A percentile compares a stretch with the other conserved stretches of the same genome.
phyloP scores from a whole-genome alignment of 2,113 vertebrate species.

The Chauna torquata region DNA sequence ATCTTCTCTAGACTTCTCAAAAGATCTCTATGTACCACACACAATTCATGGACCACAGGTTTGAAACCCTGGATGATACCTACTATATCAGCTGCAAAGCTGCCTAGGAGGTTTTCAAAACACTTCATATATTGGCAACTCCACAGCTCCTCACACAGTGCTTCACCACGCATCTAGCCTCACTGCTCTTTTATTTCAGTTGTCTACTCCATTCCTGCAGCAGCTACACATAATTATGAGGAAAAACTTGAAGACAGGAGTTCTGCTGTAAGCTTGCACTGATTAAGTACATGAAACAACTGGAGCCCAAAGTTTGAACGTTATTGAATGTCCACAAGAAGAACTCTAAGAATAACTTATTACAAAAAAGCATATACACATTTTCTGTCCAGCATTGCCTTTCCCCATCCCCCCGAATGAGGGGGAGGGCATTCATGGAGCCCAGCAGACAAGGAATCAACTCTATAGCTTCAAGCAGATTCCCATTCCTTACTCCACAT shows the following conservation, averaged over 20 bases:
- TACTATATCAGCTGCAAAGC: not conserved
- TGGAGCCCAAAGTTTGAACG: not conserved
- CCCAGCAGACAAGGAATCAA: not conserved
- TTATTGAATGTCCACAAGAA: accelerated
- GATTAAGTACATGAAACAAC: not conserved
- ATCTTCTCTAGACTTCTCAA: not conserved
- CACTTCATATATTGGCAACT: not conserved
- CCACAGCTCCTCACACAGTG: not conserved
- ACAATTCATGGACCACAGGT: not conserved
- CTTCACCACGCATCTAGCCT: not conserved
- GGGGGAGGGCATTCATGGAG: not conserved
- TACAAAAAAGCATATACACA: not conserved
- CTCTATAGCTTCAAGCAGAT: not conserved
- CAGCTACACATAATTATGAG: not conserved
- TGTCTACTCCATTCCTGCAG: not conserved
- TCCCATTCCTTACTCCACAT: not conserved
- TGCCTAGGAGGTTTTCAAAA: not conserved
- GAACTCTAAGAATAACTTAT: not conserved
- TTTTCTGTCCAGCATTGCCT: not conserved
- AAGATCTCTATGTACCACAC: not conserved
- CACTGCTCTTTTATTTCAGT: not conserved
- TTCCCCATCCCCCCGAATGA: not conserved
- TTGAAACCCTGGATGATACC: not conserved
- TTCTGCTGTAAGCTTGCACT: not conserved
- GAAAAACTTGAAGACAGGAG: not conserved